Evolutionary conservation across 2,888 invertebrate genomes (phyloP), one percentile per base, ranked within the genome.

Genomic region (Clanis bilineata): DNA sequence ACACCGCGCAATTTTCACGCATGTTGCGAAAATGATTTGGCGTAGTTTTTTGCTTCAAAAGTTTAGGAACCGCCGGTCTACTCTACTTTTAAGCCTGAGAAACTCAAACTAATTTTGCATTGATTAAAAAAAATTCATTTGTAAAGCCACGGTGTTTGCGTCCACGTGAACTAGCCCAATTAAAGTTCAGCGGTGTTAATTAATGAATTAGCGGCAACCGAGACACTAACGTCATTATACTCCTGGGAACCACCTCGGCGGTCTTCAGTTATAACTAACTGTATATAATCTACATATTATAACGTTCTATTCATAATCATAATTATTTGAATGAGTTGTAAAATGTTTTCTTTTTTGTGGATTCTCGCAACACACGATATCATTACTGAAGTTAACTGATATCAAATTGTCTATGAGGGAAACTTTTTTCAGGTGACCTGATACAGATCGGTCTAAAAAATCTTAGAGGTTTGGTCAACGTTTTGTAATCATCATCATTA

Each of bases 81-180:
- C 9, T 36, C 36, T 36, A 36, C 12, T 3, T 12, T 12, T 22
- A 47, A 51, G 9, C 18, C 47, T 3, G 7, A 3, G 47, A 15
- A 51, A 7, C 2, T 32, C 18, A 51, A 47, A n/a, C 18, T 51
- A 7, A 32, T 51, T 51, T 28, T 21, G 15, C 39, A 10, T 25
- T 56, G 39, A 56, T 41, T 56, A 36, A 56, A 59, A 56, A 56
- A 60, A 32, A 32, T 51, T 51, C 51, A 47, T 23, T 51, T 44
- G n/a, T 32, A 66, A 67, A 68, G 72, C 71, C 70, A 74, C 77
- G 77, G 75, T 79, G 67, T 67, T 67, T 73, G 73, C 59, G 62
- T 71, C 74, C 76, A 76, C 80, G 80, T 77, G 82, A 86, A 85
- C 77, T 70, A 70, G 72, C 74, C 78, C 77, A 86, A 85, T 86